phyloP scores from a whole-genome alignment of 2,113 vertebrate species.

The Anhinga rufa region DNA sequence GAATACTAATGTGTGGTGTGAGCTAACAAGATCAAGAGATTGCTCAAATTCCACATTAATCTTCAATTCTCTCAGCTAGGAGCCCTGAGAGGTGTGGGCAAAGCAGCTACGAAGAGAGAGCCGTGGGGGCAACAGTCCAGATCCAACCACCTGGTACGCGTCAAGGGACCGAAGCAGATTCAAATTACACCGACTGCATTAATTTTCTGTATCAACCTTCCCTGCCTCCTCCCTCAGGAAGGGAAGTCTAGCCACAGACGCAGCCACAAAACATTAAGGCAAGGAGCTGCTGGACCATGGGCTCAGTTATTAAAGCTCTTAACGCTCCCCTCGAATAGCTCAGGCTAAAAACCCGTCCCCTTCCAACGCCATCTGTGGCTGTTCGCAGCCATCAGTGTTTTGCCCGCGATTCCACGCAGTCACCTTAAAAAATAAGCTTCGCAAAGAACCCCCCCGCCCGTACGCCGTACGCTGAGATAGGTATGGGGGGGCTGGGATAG shows the following conservation, averaged over 20 bases:
- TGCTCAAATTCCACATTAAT: neutral
- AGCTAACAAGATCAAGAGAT: neutral
- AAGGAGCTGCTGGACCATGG: neutral
- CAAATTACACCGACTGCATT: accelerated
- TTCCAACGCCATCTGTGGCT: accelerated
- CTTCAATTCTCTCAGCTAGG: neutral
- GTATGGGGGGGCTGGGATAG: too few species aligned
- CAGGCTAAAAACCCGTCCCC: neutral
- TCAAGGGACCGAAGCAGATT: too few species aligned
- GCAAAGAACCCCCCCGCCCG: accelerated
- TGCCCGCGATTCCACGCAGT: accelerated
- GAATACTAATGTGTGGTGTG: neutral
- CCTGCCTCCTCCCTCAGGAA: neutral
- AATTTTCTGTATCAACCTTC: accelerated
- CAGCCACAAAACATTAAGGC: neutral
- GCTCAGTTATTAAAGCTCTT: neutral
- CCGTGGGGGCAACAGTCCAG: neutral
- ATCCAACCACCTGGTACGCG: accelerated
- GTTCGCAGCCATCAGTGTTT: accelerated
- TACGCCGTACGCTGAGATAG: too few species aligned
- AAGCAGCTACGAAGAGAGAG: neutral
- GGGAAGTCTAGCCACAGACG: neutral
- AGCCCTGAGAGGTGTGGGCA: neutral
- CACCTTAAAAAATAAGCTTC: accelerated
- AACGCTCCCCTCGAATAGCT: accelerated